A percentile compares a stretch with the other conserved stretches of the same genome.
These are phyloP conservation scores for Pterocles burchelli DNA, from an alignment of 2,113 vertebrate species.

Conservation along the genomic window DNA sequence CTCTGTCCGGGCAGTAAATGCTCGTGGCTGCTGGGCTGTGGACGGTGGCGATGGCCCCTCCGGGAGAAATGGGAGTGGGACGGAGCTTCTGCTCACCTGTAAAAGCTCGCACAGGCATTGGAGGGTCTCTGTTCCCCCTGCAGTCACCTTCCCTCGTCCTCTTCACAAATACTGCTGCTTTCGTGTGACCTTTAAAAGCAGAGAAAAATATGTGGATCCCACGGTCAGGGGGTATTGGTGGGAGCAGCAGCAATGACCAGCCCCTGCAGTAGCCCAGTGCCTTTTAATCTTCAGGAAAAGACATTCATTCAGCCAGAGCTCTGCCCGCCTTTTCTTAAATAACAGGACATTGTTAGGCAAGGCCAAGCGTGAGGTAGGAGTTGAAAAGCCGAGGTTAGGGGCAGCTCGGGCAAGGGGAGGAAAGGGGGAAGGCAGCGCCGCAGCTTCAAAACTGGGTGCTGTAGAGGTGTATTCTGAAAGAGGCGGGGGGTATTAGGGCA, in stretches of 20 bases:
- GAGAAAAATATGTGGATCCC: background rate
- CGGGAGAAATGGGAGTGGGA: background rate
- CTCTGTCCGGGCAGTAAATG: background rate
- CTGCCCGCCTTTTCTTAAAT: background rate
- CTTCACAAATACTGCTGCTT: background rate
- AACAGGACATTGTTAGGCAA: background rate
- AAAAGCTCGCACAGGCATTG: background rate
- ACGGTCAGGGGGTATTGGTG: accelerated
- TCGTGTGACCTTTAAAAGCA: background rate
- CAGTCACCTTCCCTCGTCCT: background rate
- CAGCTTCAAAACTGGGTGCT: background rate
- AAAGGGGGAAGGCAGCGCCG: background rate
- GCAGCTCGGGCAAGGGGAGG: background rate
- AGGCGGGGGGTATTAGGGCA: background rate
- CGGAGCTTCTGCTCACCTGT: background rate
- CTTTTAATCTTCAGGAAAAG: background rate
- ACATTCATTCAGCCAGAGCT: background rate
- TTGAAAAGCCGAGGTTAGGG: background rate
- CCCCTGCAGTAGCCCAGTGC: background rate
- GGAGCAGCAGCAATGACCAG: accelerated
- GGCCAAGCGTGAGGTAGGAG: background rate
- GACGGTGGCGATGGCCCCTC: background rate
- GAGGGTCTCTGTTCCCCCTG: background rate
- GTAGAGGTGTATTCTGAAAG: accelerated
- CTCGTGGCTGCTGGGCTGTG: accelerated